Base-by-base conservation (phyloP, 2,888 invertebrate genomes). In the Tachina lurida region DNA sequence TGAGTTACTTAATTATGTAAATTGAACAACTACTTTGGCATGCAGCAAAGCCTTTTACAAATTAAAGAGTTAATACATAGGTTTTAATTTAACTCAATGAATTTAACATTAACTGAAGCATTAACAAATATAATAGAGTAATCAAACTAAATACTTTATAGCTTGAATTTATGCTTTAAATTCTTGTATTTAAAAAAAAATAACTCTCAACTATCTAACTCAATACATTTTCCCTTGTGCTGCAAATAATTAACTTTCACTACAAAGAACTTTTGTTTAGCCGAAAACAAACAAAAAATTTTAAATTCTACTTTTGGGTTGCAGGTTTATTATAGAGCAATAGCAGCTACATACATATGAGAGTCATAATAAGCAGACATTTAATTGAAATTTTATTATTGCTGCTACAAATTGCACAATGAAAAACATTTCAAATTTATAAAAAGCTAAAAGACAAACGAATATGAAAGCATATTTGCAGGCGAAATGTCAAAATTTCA, bases 401-500 rank as follows among this genome's bases (percentile, higher is more conserved):
- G 0, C 22, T 10, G 54, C 70, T 22, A 10, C 4, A 19, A 71
- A n/a, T 56, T 56, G 19, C 10, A 15, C 56, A 9, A 56, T 13
- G 31, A 45, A 22, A 19, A 54, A 52, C 10, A 39, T 10, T 52
- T 49, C 5, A 63, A 75, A 70, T 43, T 47, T 60, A 8, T 56
- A 17, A 52, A 68, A 22, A 49, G 39, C 45, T 19, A 56, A 52
- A 70, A 67, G 8, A 43, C 31, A 68, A 60, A 60, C 31, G 43
- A 47, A 65, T 47, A 65, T 62, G 39, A 56, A 22, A 58, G 54
- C 49, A 82, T 76, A 82, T 71, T 76, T 82, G 15, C 63, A 82
- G 70, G 70, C 76, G 39, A 73, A 71, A 76, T 77, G 73, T 76
- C 71, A 73, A 84, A 81, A 81, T 77, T 19, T 62, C 41, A 62